Base-by-base conservation (phyloP, 2,888 invertebrate species). In the Drosophila quasianomalipes region DNA sequence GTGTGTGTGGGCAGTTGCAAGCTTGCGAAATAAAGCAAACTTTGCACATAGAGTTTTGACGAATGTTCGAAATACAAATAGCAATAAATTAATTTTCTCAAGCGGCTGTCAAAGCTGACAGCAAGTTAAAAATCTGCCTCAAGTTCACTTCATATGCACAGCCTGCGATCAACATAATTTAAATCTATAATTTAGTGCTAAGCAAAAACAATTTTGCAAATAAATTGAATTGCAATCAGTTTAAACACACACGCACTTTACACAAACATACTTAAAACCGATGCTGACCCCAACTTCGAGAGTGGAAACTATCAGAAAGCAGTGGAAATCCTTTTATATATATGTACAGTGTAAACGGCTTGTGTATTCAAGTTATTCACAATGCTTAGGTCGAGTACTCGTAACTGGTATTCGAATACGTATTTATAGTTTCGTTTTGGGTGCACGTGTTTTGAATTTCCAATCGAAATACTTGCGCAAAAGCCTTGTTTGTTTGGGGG, bases 371-470 rank as follows among this genome's bases (percentile, higher is more conserved):
- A 65, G 59, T 59, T 76, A 44, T 59, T 12, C 58, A 65, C 76
- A 78, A 65, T 76, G 73, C 41, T 52, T 37, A 68, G 47, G 47
- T 64, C 39, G 28, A 69, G 59, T 41, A 30, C 35, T 55, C 54
- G 28, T 7, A 3, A 1, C 28, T 16, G 37, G 28, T 28, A 30
- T 55, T 59, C 54, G 31, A n/a, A 68, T 55, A 60, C 55, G 79
- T 49, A 66, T 73, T 76, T 79, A 74, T 74, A 79, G 79, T 74
- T 66, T 41, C 31, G 6, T 1, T 19, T 19, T 52, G 52, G 61
- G 12, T 54, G 78, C 81, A 79, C 79, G 79, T 79, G 79, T 69
- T 60, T 66, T 19, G 77, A 69, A 81, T 81, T 73, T 69, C 81
- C 81, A 73, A 79, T 77, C 57, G 69, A 69, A 69, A 81, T 73